A percentile compares a stretch with the other conserved stretches of the same genome.
These are phyloP conservation scores for Aptenodytes patagonicus DNA, from an alignment of 2,113 vertebrate species.

Conservation along the genomic window DNA sequence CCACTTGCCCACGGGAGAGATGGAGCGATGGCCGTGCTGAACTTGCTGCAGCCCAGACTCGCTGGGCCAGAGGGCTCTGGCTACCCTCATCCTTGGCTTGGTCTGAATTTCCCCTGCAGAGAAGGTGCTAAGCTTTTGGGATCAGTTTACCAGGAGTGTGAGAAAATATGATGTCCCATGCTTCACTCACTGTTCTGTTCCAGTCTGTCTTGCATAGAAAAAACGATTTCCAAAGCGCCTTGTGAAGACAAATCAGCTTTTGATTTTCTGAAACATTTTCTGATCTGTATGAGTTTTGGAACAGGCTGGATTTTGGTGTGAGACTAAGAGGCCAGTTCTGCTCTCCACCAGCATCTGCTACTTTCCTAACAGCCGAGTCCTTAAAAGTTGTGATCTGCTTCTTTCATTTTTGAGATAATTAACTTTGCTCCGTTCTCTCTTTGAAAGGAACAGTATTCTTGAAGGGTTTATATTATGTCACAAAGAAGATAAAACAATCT, in stretches of 20 bases:
- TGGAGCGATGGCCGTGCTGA: neutral
- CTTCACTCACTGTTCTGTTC: neutral
- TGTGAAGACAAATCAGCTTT: neutral
- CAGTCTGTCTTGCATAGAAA: neutral
- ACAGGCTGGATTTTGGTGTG: neutral
- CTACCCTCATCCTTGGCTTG: neutral
- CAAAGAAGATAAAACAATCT: neutral
- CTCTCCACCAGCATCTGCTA: neutral
- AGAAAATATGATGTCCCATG: accelerated
- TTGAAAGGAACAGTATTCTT: neutral
- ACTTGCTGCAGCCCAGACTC: neutral
- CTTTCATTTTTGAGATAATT: neutral
- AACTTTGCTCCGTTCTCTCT: neutral
- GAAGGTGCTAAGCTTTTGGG: neutral
- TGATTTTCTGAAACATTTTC: neutral
- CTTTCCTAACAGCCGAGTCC: neutral
- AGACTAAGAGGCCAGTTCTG: neutral
- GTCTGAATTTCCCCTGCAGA: neutral
- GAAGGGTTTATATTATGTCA: neutral
- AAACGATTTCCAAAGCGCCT: neutral
- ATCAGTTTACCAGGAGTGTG: neutral
- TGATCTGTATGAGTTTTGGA: neutral
- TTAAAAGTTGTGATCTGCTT: neutral
- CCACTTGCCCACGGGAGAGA: neutral
- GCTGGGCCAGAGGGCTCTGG: neutral